Evolutionary conservation across 2,797 vertebrate genomes (phyloP), one percentile per base, ranked within the genome.

Genomic region (Diglossa cyanea): DNA sequence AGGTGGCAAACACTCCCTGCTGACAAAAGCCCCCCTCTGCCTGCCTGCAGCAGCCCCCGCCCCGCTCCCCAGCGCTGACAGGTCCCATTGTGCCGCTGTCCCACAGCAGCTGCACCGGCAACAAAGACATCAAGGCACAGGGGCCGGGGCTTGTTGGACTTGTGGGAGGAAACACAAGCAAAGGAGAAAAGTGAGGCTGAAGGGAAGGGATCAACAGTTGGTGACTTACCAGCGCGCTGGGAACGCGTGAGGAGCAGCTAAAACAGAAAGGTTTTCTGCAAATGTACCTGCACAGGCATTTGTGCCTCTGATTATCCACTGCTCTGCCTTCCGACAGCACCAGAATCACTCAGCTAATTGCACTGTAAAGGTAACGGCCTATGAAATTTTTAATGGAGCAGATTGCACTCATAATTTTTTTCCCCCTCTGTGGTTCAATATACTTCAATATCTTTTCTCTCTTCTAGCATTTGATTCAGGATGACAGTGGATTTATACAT

Each of bases 371-470:
- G 91, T 94, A 96, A 96, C 37, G 0, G 83, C 80, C 89, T 94
- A 90, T 95, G 91, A 93, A 94, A 90, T 91, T 81, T 93, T 95
- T 95, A 93, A 94, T 91, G 93, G 90, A 90, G 80, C 92, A 94
- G 82, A 94, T 93, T 95, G 77, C 68, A 26, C 72, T 92, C 84
- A 31, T 3, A 63, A 54, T 74, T 80, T 81, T 95, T 62, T 60
- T 30, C 6, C 2, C 35, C 53, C 72, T 93, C 76, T 40, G 28
- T 81, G 54, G 67, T 89, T 96, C 93, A 67, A 86, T 91, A 91
- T 81, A 72, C 45, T 88, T 84, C 82, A 80, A 72, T 93, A 73
- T 45, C 57, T 95, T 87, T 91, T 79, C 50, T 70, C 17, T 87
- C 61, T 77, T 79, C 14, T 55, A 73, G 26, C 20, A 1, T 70